phyloP scores from a whole-genome alignment of 2,797 vertebrate species.

The Gobionotothen gibberifrons region DNA sequence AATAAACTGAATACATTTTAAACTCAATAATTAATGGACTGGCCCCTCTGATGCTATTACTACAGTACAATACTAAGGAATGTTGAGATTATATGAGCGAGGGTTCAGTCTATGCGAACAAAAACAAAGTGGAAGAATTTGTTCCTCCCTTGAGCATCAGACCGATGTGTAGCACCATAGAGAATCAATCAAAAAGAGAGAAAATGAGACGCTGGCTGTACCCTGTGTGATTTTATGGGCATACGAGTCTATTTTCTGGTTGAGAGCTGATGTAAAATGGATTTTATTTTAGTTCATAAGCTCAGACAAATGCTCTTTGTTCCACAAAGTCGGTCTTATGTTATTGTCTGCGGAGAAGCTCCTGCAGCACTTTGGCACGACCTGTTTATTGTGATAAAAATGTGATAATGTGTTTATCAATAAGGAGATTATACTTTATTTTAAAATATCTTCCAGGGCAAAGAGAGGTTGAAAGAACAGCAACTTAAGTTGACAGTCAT shows the following conservation, averaged over 20 bases:
- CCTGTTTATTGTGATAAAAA: conserved; percentile 27
- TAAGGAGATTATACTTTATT: conserved; percentile 14
- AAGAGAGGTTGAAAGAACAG: conserved; percentile 40
- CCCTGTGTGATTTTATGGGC: conserved; percentile 50
- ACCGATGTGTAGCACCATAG: conserved; percentile 30
- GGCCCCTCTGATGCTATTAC: background rate
- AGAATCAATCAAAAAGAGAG: conserved; percentile 60
- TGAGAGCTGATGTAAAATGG: conserved; percentile 56
- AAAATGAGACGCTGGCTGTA: conserved; percentile 45
- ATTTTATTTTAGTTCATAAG: conserved; percentile 54
- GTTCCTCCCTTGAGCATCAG: conserved; percentile 46
- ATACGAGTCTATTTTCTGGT: conserved; percentile 60
- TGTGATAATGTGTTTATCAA: conserved; percentile 42
- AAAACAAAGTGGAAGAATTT: conserved; percentile 43
- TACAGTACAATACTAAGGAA: conserved; percentile 17
- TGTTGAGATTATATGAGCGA: conserved; percentile 12
- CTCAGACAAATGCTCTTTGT: conserved; percentile 31
- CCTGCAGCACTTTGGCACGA: background rate
- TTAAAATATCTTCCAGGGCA: conserved; percentile 1
- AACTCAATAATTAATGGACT: conserved; percentile 28
- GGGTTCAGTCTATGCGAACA: conserved; percentile 14
- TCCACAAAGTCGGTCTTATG: conserved; percentile 23
- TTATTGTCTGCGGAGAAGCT: conserved; percentile 18
- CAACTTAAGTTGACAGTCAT: conserved; percentile 51
- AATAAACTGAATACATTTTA: conserved; percentile 4